A percentile compares a stretch with the other conserved stretches of the same genome.
Conservation (phyloP, 2,888 invertebrate genomes). For the Tenthredo notha region DNA sequence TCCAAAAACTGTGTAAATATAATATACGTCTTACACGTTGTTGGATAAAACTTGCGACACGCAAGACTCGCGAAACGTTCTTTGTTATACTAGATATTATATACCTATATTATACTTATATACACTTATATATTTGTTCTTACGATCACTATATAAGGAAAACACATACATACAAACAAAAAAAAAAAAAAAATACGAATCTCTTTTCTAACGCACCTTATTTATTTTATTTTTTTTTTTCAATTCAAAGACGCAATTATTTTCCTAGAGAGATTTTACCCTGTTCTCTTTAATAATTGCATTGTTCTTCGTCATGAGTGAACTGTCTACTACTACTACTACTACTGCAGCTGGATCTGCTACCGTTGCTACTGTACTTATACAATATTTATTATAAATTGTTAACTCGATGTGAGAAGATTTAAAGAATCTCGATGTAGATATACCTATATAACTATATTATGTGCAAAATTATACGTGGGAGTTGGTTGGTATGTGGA, state of each 20-base stretch:
- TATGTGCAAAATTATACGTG: slow-evolving; percentile 14
- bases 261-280: neutral
- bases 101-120: too few relatives aligned
- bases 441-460: neutral
- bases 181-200: neutral
- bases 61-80: neutral
- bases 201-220: neutral
- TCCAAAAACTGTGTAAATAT: too few relatives aligned
- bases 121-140: neutral
- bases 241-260: slow-evolving; percentile 8
- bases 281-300: slow-evolving; percentile 14
- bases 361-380: neutral
- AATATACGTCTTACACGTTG: neutral
- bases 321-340: neutral
- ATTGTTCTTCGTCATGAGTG: slow-evolving; percentile 2
- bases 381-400: slow-evolving; percentile 1
- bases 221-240: neutral
- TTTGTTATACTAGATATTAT: too few relatives aligned
- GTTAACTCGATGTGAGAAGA: slow-evolving; percentile 11
- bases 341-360: neutral
- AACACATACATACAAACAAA: too few relatives aligned
- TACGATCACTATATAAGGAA: neutral
- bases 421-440: slow-evolving; percentile 3
- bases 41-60: neutral
- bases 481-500: slow-evolving; percentile 20